Evolutionary conservation across 2,113 vertebrate genomes (phyloP).

Genomic region (Spea bombifrons): DNA sequence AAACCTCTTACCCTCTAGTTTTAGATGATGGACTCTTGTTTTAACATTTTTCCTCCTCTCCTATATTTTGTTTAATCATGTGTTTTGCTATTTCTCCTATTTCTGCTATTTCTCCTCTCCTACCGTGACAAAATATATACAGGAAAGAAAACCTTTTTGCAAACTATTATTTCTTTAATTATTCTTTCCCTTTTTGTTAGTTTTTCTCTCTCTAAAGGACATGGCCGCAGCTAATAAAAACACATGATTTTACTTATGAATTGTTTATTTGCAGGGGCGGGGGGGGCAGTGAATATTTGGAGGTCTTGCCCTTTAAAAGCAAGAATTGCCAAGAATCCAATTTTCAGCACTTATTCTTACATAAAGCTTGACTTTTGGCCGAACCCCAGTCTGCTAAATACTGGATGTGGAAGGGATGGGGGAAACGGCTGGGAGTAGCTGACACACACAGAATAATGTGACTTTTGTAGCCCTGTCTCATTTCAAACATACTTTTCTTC

Average conservation of each 20-base stretch:
- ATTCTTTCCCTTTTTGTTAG: too few relatives aligned
- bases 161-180: too few relatives aligned
- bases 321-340: not conserved
- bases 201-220: too few relatives aligned
- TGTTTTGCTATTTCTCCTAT: too few relatives aligned
- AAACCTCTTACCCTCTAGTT: too few relatives aligned
- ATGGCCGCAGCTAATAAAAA: not conserved
- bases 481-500: not conserved
- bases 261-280: not conserved
- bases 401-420: not conserved
- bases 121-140: too few relatives aligned
- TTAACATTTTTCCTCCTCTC: too few relatives aligned
- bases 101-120: too few relatives aligned
- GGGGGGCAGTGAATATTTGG: not conserved
- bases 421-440: conserved; percentile 1
- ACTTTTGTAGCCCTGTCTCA: not conserved
- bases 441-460: not conserved
- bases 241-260: not conserved
- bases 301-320: not conserved
- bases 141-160: too few relatives aligned
- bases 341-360: not conserved
- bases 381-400: not conserved
- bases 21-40: too few relatives aligned
- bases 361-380: conserved; percentile 4
- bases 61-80: too few relatives aligned